Evolutionary conservation across 2,888 invertebrate genomes (phyloP).

Genomic region (Athalia cordata): DNA sequence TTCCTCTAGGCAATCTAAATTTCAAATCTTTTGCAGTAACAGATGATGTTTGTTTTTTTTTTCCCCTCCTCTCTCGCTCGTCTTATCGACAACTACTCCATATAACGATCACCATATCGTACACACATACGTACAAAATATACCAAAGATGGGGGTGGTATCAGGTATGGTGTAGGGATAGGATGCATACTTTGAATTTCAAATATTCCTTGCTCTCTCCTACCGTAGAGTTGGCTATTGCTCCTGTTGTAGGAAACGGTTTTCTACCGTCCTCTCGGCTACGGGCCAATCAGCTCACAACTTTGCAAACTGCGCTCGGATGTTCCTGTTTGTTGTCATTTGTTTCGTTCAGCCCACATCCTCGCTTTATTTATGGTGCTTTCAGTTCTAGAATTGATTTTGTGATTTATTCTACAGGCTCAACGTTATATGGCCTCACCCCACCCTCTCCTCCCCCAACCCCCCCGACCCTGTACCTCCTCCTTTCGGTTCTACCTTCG

Average conservation of each 20-base stretch:
- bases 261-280: neutral
- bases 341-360: constrained; percentile 49
- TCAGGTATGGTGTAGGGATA: no score
- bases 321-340: constrained; percentile 44
- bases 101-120: no score
- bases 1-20: neutral
- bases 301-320: constrained; percentile 45
- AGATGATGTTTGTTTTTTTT: neutral
- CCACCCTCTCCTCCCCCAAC: no score
- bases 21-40: neutral
- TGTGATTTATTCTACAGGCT: constrained; percentile 60
- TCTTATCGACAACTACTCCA: no score
- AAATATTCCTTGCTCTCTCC: constrained; percentile 55
- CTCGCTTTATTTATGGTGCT: constrained; percentile 63
- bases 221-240: no score
- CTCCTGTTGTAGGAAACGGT: neutral
- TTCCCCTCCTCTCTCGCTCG: no score
- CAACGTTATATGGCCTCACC: constrained; percentile 22
- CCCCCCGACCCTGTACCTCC: no score
- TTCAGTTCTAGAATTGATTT: constrained; percentile 58
- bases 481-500: no score
- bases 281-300: constrained; percentile 52
- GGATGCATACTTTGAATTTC: constrained; percentile 65
- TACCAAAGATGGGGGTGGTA: neutral
- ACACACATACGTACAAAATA: neutral